Evolutionary conservation across 2,888 invertebrate species (phyloP), one percentile per base, ranked within the genome.

Genomic region (Acleris laterana): DNA sequence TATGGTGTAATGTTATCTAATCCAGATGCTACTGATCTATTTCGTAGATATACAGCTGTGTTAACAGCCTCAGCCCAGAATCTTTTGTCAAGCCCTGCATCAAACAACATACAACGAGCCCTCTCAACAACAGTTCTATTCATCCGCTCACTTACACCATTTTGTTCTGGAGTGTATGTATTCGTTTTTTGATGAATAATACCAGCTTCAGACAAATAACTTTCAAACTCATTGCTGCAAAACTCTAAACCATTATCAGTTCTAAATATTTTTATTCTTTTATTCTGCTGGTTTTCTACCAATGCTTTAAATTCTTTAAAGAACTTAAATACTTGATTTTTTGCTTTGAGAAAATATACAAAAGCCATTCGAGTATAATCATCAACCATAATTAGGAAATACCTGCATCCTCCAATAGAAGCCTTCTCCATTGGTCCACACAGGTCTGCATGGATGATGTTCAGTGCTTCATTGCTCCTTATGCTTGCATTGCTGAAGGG

Each of bases 151-250:
- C 70, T 60, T 7, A 75, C 1, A 4, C 71, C 74, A 63, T 74
- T 74, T 52, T 74, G 74, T 50, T 74, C 70, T 0, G 76, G 71
- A 1, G 68, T 70, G 25, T 75, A 72, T 1, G 65, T 46, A 38
- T 71, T 72, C 0, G 73, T 69, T 50, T 64, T 72, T 25, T 75
- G 74, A 50, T 76, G 74, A 19, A 70, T 55, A 13, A 74, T 72
- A 0, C 71, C 74, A n/a, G 16, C 7, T 17, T 66, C 38, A 13
- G 65, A 62, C n/a, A 75, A 53, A 58, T 48, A 72, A 19, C 52
- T 42, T 9, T 69, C 53, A 55, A 73, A 63, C 46, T 70, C 68
- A 13, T 51, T 44, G 17, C 51, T 68, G 17, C 72, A 73, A 51
- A 63, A 74, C 58, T 72, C 71, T n/a, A 11, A 16, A 0, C 70